Evolutionary conservation across 1,140 invertebrate species (phyloP).

Genomic region (Diorhabda sublineata): DNA sequence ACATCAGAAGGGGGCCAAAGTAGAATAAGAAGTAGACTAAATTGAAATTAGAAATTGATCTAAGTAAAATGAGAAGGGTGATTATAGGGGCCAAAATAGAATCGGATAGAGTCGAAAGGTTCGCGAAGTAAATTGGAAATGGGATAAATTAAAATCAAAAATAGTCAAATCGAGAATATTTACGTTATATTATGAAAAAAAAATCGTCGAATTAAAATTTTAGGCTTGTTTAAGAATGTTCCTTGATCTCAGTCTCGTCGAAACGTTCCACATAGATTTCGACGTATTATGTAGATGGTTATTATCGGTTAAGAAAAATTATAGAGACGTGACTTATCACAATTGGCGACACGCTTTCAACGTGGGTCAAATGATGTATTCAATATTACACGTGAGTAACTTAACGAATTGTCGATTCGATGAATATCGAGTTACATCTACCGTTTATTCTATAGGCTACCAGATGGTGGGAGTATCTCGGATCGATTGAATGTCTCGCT

Average conservation of each 20-base stretch:
- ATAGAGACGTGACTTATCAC: slow-evolving; percentile 93
- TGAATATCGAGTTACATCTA: neutral
- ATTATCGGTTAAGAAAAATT: slow-evolving; percentile 94
- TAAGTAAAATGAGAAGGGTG: no score
- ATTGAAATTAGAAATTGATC: no score
- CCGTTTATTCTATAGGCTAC: slow-evolving; percentile 61
- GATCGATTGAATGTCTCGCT: slow-evolving; percentile 87
- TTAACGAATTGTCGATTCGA: neutral
- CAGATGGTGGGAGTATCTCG: slow-evolving; percentile 88
- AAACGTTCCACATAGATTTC: slow-evolving; percentile 87
- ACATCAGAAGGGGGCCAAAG: no score
- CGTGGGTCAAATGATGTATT: slow-evolving; percentile 95
- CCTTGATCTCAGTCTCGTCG: slow-evolving; percentile 83
- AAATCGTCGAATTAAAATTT: slow-evolving; percentile 19
- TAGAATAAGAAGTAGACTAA: no score
- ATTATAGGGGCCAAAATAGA: no score
- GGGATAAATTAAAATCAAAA: no score
- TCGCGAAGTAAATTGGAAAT: neutral
- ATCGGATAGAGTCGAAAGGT: no score
- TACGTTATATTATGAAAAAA: no score
- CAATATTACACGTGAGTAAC: slow-evolving; percentile 75
- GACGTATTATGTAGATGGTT: slow-evolving; percentile 85
- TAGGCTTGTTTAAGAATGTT: slow-evolving; percentile 87
- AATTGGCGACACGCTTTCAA: slow-evolving; percentile 97
- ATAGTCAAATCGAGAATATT: no score